A percentile compares a stretch with the other conserved stretches of the same genome.
Conservation (phyloP, 2,113 vertebrate genomes). For the Panurus biarmicus region DNA sequence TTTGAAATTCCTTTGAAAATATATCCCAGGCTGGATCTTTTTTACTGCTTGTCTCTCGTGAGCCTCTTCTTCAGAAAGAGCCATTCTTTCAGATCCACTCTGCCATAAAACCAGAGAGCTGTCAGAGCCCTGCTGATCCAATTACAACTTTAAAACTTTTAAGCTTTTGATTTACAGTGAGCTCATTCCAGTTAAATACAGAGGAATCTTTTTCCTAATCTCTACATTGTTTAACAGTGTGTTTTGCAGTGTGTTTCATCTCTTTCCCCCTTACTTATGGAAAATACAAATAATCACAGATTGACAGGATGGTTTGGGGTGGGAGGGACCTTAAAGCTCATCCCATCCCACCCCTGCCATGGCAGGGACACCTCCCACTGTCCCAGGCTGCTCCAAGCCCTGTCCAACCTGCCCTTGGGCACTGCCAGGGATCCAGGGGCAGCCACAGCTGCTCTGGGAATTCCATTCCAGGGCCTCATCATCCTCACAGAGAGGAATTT, state of each 20-base stretch:
- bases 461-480: accelerated
- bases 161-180: conserved; percentile 53
- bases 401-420: accelerated
- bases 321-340: not conserved
- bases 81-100: not conserved
- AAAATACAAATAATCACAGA: not conserved
- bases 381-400: not conserved
- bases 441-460: not conserved
- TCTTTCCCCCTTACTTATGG: not conserved
- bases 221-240: not conserved
- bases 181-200: conserved; percentile 10
- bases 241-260: not conserved
- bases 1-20: conserved; percentile 53
- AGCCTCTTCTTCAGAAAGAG: not conserved
- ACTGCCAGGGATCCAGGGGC: not conserved
- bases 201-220: not conserved
- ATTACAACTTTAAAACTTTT: conserved; percentile 46
- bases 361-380: accelerated
- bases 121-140: conserved; percentile 41
- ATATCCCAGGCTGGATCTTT: not conserved
- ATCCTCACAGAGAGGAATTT: not conserved
- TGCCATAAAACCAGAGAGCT: conserved; percentile 33
- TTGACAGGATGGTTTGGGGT: not conserved
- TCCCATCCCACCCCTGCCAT: accelerated
- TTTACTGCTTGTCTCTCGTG: conserved; percentile 20